These are phyloP conservation scores for Nomada ruficornis DNA, from an alignment of 2,888 invertebrate species.

Conservation along the genomic window DNA sequence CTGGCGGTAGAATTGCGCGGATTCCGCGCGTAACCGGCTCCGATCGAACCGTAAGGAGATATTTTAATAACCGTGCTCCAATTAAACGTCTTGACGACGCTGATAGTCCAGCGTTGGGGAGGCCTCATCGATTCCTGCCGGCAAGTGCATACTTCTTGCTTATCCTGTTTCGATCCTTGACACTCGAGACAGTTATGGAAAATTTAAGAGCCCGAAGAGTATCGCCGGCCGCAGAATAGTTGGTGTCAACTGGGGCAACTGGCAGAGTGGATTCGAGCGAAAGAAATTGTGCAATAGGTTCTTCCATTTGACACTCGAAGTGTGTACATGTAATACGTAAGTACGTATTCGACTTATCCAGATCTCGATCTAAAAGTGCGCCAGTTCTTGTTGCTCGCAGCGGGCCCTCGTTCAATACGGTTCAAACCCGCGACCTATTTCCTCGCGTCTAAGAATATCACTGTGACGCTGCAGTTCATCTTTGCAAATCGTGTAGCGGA, in stretches of 20 bases:
- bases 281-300: not conserved
- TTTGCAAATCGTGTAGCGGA: not conserved
- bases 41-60: conserved; percentile 54
- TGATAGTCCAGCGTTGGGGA: not conserved
- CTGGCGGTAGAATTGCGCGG: conserved; percentile 44
- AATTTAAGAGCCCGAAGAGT: too few relatives aligned
- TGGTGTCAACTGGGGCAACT: not conserved
- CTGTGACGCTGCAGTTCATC: conserved; percentile 12
- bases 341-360: not conserved
- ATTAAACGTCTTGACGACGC: conserved; percentile 40
- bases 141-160: not conserved
- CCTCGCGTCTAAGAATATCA: conserved; percentile 23
- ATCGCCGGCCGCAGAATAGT: not conserved
- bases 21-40: conserved; percentile 49
- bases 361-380: conserved; percentile 5
- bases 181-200: not conserved
- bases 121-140: not conserved
- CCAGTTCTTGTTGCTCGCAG: conserved; percentile 1
- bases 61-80: conserved; percentile 56
- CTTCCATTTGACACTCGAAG: not conserved
- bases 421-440: conserved; percentile 31
- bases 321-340: too few relatives aligned
- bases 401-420: not conserved
- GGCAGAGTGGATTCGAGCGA: too few relatives aligned
- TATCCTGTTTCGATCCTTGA: not conserved